These are phyloP conservation scores for Poecilia velifera DNA, from an alignment of 2,797 vertebrate genomes.

Conservation along the genomic window DNA sequence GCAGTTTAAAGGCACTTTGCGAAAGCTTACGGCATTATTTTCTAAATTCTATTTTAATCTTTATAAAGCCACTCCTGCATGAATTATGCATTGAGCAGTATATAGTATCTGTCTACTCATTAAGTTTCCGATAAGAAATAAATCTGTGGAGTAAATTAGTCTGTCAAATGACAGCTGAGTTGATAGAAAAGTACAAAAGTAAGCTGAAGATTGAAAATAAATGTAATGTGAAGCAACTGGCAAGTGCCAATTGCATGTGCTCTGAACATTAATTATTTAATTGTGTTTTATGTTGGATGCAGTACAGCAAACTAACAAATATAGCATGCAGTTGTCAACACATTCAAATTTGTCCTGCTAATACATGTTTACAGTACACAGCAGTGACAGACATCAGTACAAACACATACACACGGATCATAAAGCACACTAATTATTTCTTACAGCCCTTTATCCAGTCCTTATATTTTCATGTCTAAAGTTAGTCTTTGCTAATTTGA, in stretches of 20 bases:
- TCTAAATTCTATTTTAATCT: conserved; percentile 64
- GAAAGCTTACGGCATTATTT: conserved; percentile 58
- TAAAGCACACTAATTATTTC: background rate
- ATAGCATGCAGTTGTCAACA: background rate
- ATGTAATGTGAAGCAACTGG: conserved; percentile 41
- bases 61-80: conserved; percentile 60
- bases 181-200: conserved; percentile 39
- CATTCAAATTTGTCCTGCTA: background rate
- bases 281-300: conserved; percentile 15
- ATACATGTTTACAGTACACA: background rate
- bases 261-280: conserved; percentile 25
- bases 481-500: background rate
- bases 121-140: conserved; percentile 48
- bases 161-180: conserved; percentile 33
- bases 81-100: conserved; percentile 69
- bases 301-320: background rate
- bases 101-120: conserved; percentile 57
- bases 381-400: background rate
- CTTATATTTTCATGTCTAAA: background rate
- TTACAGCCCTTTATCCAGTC: background rate
- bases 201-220: conserved; percentile 41
- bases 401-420: background rate
- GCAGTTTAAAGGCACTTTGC: conserved; percentile 64
- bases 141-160: conserved; percentile 52
- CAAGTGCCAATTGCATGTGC: conserved; percentile 30